Conservation (phyloP, 2,113 vertebrate genomes). For the Felis catus region F.catus_Fca126_mat1.0 CM031413.1:42425501-42426000, state of each 20-base stretch:
- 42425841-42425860: background rate
- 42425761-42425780: no score
- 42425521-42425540: background rate
- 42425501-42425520: background rate
- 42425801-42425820: no score
- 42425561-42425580: background rate
- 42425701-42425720: no score
- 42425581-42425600: background rate
- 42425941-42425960: background rate
- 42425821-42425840: background rate
- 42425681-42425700: no score
- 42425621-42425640: no score
- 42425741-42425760: no score
- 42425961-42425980: background rate
- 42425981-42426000: background rate
- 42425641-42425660: no score
- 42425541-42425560: background rate
- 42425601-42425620: background rate
- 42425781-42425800: no score
- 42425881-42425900: background rate
- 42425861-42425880: background rate
- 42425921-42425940: background rate
- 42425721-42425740: no score
- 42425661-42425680: no score
- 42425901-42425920: background rate